Conservation (phyloP, 2,113 vertebrate species). For the Antechinus flavipes region DNA sequence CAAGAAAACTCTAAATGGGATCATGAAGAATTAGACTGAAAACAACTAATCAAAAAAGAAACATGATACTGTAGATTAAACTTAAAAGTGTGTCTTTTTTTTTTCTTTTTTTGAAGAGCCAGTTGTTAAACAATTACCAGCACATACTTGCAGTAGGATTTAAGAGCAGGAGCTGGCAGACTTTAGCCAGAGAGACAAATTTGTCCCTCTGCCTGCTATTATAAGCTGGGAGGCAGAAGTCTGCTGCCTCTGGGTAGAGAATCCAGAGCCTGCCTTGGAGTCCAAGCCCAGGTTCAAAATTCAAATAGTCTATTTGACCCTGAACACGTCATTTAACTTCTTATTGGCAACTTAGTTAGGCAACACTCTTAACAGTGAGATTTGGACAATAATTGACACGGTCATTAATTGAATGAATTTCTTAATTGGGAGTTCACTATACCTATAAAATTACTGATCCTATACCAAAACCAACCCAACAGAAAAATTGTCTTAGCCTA, state of each 20-base stretch:
- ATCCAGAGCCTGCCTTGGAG: not conserved
- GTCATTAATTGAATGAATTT: not conserved
- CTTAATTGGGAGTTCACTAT: not conserved
- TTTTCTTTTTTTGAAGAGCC: not conserved
- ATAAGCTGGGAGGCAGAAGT: not conserved
- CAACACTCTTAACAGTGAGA: not conserved
- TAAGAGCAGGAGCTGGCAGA: not conserved
- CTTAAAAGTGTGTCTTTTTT: not conserved
- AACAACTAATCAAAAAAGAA: not conserved
- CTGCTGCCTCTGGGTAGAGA: not conserved
- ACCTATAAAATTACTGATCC: not conserved
- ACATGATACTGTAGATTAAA: not conserved
- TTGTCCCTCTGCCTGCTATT: not conserved
- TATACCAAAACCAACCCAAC: not conserved
- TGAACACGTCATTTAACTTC: not conserved
- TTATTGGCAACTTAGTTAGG: not conserved
- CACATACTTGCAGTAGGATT: not conserved
- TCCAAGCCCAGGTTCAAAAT: not conserved
- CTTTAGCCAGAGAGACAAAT: not conserved
- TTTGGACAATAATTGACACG: not conserved
- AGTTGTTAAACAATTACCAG: not conserved
- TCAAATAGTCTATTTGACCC: not conserved
- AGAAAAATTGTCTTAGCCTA: not conserved
- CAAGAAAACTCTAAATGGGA: not conserved
- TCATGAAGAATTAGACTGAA: not conserved